Percentiles rank a stretch among this genome's conserved stretches.
phyloP scores from a whole-genome alignment of 2,888 invertebrate genomes.

The Andrena marginata region DNA sequence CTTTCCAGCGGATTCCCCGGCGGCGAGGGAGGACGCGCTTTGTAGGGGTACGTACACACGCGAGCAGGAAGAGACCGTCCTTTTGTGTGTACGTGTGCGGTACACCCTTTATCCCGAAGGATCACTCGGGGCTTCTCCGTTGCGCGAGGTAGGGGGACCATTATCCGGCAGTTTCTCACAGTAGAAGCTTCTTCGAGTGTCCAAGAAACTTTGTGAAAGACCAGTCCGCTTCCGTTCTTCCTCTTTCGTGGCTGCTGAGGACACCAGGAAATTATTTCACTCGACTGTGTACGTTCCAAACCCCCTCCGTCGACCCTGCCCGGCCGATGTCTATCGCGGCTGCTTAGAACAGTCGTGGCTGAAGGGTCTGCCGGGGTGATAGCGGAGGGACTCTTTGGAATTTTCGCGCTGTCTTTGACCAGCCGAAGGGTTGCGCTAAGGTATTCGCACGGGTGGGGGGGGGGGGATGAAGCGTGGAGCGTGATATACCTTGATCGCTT shows the following conservation, averaged over 20 bases:
- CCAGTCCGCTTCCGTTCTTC: constrained; percentile 72
- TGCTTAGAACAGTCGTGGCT: constrained; percentile 9
- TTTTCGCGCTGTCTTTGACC: constrained; percentile 1
- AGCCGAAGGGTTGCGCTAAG: constrained; percentile 10
- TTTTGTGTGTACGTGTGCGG: constrained; percentile 68
- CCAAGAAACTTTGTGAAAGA: constrained; percentile 82
- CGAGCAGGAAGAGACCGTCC: constrained; percentile 61
- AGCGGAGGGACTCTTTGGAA: constrained; percentile 15
- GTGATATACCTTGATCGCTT: no score
- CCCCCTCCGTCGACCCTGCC: background rate
- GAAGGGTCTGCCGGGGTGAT: constrained; percentile 3
- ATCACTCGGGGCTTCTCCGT: constrained; percentile 74
- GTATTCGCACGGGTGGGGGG: background rate
- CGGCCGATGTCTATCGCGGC: constrained; percentile 22
- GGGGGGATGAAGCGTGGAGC: background rate
- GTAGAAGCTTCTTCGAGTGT: constrained; percentile 74
- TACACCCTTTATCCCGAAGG: constrained; percentile 77
- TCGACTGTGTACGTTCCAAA: constrained; percentile 63
- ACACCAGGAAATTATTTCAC: constrained; percentile 83
- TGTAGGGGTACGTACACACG: constrained; percentile 66
- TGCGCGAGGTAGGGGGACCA: constrained; percentile 71
- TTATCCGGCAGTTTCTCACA: constrained; percentile 77
- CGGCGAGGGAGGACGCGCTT: constrained; percentile 58
- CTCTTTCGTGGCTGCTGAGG: constrained; percentile 75
- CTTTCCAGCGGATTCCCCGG: constrained; percentile 64